These are phyloP conservation scores for Eupleurogrammus muticus DNA, from an alignment of 2,797 vertebrate genomes.

Conservation along the genomic window DNA sequence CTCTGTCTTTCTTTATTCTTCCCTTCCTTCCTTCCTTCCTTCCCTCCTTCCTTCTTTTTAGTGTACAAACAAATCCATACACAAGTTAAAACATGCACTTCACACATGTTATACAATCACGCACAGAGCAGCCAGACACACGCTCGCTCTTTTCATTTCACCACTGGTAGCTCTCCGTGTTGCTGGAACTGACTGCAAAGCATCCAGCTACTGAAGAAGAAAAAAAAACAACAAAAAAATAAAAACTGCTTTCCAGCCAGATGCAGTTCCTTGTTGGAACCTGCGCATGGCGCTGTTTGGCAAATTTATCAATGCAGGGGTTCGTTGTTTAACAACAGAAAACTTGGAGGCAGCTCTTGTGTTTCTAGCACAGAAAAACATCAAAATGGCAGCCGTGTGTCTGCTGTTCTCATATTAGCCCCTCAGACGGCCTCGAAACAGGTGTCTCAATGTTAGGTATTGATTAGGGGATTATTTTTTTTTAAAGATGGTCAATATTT, in stretches of 20 bases:
- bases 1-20: not conserved
- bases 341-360: slow-evolving; percentile 66
- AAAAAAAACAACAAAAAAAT: too few relatives aligned
- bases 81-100: not conserved
- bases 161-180: not conserved
- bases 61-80: not conserved
- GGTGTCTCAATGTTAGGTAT: slow-evolving; percentile 2
- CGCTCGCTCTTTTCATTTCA: not conserved
- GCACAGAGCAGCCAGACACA: not conserved
- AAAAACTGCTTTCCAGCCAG: not conserved
- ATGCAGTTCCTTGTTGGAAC: slow-evolving; percentile 21
- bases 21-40: not conserved
- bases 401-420: slow-evolving; percentile 9
- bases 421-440: not conserved
- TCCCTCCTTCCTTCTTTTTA: not conserved
- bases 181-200: not conserved
- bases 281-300: slow-evolving; percentile 56
- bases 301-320: slow-evolving; percentile 18
- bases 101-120: not conserved
- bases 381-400: slow-evolving; percentile 77
- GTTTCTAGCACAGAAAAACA: slow-evolving; percentile 57
- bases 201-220: not conserved
- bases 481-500: not conserved
- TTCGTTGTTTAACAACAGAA: slow-evolving; percentile 51
- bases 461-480: not conserved